A percentile compares a stretch with the other conserved stretches of the same genome.
Evolutionary conservation across 1,140 invertebrate species (phyloP).

Genomic region (Nephila pilipes): DNA sequence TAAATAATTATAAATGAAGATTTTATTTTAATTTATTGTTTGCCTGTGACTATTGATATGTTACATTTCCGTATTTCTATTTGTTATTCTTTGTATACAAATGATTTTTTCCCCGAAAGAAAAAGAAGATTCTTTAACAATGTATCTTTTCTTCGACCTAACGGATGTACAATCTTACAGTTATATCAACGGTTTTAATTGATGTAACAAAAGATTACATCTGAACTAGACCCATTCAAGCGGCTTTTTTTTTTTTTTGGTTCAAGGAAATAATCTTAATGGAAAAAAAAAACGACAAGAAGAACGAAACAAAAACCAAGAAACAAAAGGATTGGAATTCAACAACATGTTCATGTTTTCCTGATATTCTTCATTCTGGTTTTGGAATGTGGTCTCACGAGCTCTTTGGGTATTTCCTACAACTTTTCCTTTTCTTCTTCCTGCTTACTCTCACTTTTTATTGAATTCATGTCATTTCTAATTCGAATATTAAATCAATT

Average conservation of each 20-base stretch:
- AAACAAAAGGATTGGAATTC: constrained; percentile 35
- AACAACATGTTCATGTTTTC: constrained; percentile 18
- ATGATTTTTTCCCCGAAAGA: not conserved
- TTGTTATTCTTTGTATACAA: not conserved
- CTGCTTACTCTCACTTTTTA: constrained; percentile 9
- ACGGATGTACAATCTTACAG: not conserved
- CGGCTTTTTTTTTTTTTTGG: not conserved
- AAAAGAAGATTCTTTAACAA: not conserved
- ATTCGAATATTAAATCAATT: not conserved
- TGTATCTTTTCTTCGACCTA: not conserved
- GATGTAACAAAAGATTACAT: not conserved
- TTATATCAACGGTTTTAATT: not conserved
- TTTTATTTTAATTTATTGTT: no score
- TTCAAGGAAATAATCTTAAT: not conserved
- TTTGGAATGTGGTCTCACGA: constrained; percentile 13
- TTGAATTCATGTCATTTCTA: not conserved
- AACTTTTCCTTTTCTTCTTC: not conserved
- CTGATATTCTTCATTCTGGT: not conserved
- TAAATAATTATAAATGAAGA: no score
- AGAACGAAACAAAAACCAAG: not conserved
- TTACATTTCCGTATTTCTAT: not conserved
- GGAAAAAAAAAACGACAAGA: not conserved
- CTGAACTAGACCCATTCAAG: not conserved
- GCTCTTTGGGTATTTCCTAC: constrained; percentile 14
- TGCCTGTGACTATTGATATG: no score